These are phyloP conservation scores for Cacoxenus indagator DNA, from an alignment of 2,888 invertebrate species.

Conservation along the genomic window DNA sequence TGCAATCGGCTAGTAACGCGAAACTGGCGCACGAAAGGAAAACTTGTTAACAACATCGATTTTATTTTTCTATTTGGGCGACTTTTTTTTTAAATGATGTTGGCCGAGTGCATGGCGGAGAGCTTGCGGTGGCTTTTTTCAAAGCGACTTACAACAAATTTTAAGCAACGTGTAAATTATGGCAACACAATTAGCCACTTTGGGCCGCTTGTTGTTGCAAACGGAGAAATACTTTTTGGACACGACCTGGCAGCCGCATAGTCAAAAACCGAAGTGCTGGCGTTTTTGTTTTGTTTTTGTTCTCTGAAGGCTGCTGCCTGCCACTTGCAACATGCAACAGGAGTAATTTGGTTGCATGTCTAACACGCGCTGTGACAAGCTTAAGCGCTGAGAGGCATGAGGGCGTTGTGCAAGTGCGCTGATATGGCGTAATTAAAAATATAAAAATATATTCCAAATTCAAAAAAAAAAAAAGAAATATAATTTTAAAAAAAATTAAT, in stretches of 20 bases:
- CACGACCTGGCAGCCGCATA: neutral
- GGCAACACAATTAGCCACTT: constrained; percentile 63
- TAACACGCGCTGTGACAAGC: constrained; percentile 2
- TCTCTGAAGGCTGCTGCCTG: neutral
- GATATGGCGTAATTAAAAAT: neutral
- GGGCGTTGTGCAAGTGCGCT: neutral
- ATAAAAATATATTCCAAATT: neutral
- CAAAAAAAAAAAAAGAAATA: neutral
- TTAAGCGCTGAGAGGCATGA: neutral
- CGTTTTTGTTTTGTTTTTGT: no score
- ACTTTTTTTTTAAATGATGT: neutral
- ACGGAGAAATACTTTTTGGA: neutral
- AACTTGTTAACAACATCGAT: constrained; percentile 15
- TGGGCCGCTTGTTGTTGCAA: constrained; percentile 20
- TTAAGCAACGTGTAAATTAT: constrained; percentile 57
- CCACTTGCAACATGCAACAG: constrained; percentile 6
- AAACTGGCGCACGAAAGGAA: neutral
- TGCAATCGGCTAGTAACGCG: neutral
- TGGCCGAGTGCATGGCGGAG: neutral
- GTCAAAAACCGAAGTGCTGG: neutral
- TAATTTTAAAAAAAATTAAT: neutral
- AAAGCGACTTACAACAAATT: constrained; percentile 35
- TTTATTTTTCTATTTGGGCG: no score
- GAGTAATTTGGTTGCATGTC: constrained; percentile 22
- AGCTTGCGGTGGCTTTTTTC: neutral